phyloP scores from a whole-genome alignment of 2,888 invertebrate genomes.

The Heliconius sara region DNA sequence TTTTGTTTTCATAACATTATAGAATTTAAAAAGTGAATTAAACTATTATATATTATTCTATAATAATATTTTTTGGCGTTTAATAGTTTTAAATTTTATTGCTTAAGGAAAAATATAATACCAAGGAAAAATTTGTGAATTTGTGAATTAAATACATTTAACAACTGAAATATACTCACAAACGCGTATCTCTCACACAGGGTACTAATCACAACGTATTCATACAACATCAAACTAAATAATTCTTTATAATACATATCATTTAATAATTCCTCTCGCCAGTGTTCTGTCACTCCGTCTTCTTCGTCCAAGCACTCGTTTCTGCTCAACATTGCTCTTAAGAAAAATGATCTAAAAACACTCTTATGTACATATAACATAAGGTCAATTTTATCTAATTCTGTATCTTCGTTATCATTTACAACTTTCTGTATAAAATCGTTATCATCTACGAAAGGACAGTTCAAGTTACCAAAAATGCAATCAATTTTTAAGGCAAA shows the following conservation, averaged over 20 bases:
- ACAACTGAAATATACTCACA: conserved; percentile 58
- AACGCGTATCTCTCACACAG: conserved; percentile 64
- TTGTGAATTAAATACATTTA: not conserved
- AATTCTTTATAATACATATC: conserved; percentile 51
- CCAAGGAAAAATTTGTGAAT: no score
- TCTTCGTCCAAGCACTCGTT: conserved; percentile 7
- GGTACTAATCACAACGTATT: conserved; percentile 57
- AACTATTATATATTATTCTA: no score
- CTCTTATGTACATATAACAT: conserved; percentile 50
- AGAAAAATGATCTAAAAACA: conserved; percentile 57
- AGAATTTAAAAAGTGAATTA: no score
- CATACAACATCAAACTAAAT: conserved; percentile 55
- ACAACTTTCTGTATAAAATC: conserved; percentile 50
- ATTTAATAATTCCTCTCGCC: conserved; percentile 44
- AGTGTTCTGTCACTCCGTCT: conserved; percentile 5
- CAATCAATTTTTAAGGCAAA: conserved; percentile 58
- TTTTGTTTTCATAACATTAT: no score
- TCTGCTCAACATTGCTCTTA: conserved; percentile 39
- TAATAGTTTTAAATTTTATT: no score
- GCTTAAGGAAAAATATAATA: no score
- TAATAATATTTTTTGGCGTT: no score
- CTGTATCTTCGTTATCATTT: conserved; percentile 40
- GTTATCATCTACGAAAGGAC: conserved; percentile 59
- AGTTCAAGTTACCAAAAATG: conserved; percentile 58
- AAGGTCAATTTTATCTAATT: conserved; percentile 53